phyloP scores from a whole-genome alignment of 2,888 invertebrate genomes.

The Andrena flavipes region DNA sequence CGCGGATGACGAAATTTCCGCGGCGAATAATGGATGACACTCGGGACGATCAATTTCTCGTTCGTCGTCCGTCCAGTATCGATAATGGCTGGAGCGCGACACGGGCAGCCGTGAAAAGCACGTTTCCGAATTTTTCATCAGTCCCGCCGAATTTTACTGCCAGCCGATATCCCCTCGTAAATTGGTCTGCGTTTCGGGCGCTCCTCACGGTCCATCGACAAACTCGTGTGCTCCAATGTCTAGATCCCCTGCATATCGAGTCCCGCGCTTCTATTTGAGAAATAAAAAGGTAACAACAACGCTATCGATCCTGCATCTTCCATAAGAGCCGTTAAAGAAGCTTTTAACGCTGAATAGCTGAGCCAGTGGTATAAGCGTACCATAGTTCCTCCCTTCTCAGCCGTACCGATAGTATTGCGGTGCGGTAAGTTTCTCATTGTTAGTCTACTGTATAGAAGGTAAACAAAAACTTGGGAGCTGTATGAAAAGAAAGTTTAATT shows the following conservation, averaged over 20 bases:
- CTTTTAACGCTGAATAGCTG: conserved; percentile 27
- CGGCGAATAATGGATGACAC: conserved; percentile 35
- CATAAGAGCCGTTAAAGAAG: conserved; percentile 17
- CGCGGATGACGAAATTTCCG: conserved; percentile 29
- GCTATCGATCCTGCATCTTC: conserved; percentile 28
- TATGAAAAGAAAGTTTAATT: background rate
- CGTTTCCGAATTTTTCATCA: conserved; percentile 42
- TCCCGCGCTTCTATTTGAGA: background rate
- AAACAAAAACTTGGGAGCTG: too few species aligned
- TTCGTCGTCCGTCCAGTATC: background rate
- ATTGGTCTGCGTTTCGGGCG: background rate
- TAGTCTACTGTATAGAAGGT: background rate
- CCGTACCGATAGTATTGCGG: conserved; percentile 5
- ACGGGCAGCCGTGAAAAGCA: background rate
- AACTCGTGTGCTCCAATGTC: background rate
- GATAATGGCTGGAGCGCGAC: background rate
- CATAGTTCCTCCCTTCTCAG: background rate
- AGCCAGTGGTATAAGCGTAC: background rate
- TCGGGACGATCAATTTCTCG: conserved; percentile 36
- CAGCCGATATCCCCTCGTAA: conserved; percentile 19
- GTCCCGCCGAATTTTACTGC: conserved; percentile 1
- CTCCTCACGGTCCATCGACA: background rate
- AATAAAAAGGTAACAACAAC: conserved; percentile 25
- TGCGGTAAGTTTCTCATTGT: background rate
- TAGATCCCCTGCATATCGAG: background rate